Conservation (phyloP, 2,888 invertebrate genomes). For the Panzeria rudis region DNA sequence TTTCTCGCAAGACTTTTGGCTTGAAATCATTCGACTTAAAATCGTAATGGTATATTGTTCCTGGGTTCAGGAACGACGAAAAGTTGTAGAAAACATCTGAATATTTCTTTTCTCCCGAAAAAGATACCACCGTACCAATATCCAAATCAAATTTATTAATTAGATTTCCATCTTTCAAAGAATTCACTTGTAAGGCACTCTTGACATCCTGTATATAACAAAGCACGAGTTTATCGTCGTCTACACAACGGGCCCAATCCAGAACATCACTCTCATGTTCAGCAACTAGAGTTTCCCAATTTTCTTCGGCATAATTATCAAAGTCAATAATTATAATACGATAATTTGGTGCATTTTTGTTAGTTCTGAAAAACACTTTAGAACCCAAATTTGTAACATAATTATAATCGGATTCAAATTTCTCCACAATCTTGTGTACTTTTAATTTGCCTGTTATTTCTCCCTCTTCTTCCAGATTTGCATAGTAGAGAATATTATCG, state of each 20-base stretch:
- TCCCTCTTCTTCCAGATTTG: slow-evolving; percentile 88
- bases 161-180: slow-evolving; percentile 88
- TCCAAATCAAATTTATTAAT: slow-evolving; percentile 91
- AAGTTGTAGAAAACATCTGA: slow-evolving; percentile 97
- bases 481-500: slow-evolving; percentile 94
- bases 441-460: slow-evolving; percentile 87
- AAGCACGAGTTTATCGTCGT: slow-evolving; percentile 92
- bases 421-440: slow-evolving; percentile 92
- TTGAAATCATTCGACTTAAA: slow-evolving; percentile 87
- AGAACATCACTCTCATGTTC: slow-evolving; percentile 94
- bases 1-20: slow-evolving; percentile 91
- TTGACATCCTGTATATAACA: slow-evolving; percentile 97
- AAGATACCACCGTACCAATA: slow-evolving; percentile 93
- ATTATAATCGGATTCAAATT: slow-evolving; percentile 97
- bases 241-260: slow-evolving; percentile 94
- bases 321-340: slow-evolving; percentile 93
- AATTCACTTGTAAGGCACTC: slow-evolving; percentile 93
- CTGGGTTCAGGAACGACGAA: slow-evolving; percentile 96
- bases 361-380: slow-evolving; percentile 94
- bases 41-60: slow-evolving; percentile 92
- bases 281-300: slow-evolving; percentile 93
- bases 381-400: slow-evolving; percentile 95
- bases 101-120: slow-evolving; percentile 93
- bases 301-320: slow-evolving; percentile 87
- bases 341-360: slow-evolving; percentile 96